Conservation (phyloP, 2,797 vertebrate genomes). For the Microctenopoma lineatum region DNA sequence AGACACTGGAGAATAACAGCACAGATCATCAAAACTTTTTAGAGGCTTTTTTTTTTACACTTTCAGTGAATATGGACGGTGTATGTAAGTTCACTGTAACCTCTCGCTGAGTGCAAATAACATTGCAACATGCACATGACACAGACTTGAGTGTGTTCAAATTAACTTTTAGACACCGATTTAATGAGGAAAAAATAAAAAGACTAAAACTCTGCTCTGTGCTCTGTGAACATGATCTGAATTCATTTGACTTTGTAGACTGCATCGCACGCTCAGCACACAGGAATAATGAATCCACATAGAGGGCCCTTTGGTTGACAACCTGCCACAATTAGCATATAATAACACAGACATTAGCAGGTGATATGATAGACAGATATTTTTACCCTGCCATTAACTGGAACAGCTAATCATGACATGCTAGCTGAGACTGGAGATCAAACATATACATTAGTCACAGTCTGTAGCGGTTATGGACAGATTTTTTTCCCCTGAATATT, state of each 20-base stretch:
- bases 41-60: not conserved
- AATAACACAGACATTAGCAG: conserved; percentile 14
- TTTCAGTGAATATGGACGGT: conserved; percentile 14
- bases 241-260: conserved; percentile 15
- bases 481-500: conserved; percentile 20
- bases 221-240: not conserved
- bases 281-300: conserved; percentile 7
- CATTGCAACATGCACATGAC: not conserved
- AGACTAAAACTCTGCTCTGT: not conserved
- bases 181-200: not conserved
- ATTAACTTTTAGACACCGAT: not conserved
- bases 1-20: conserved; percentile 8
- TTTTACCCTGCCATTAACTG: conserved; percentile 23
- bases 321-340: conserved; percentile 24
- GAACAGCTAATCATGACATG: conserved; percentile 26
- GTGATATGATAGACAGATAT: conserved; percentile 30
- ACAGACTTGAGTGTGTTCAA: not conserved
- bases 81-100: not conserved
- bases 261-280: not conserved
- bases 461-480: conserved; percentile 9
- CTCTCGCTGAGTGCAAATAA: conserved; percentile 15
- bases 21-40: conserved; percentile 24
- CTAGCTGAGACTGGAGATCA: conserved; percentile 17
- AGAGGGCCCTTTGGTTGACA: conserved; percentile 18
- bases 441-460: conserved; percentile 16